Conservation (phyloP, 2,797 vertebrate species). For the Hyperoplus immaculatus region DNA sequence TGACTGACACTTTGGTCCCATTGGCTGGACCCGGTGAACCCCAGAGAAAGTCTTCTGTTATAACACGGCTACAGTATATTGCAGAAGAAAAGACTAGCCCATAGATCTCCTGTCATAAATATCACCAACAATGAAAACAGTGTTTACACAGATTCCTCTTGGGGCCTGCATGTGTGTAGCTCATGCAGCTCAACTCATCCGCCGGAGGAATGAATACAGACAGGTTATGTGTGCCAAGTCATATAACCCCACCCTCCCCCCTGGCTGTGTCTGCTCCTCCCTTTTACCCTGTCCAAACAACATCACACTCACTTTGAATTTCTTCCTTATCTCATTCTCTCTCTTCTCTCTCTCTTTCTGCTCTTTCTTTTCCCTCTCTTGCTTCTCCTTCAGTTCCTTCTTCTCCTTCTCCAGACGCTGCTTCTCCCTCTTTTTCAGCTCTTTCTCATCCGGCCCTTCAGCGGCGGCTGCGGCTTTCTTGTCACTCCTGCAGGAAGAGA, state of each 20-base stretch:
- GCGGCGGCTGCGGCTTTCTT: constrained; percentile 60
- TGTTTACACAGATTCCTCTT: constrained; percentile 53
- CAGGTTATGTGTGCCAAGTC: constrained; percentile 68
- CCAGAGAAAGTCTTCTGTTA: background rate
- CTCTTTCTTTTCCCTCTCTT: constrained; percentile 80
- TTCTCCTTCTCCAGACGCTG: constrained; percentile 83
- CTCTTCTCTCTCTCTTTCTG: constrained; percentile 80
- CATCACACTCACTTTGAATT: constrained; percentile 81
- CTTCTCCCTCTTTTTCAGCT: constrained; percentile 85
- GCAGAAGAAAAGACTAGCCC: background rate
- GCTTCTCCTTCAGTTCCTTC: constrained; percentile 81
- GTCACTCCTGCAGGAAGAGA: constrained; percentile 57
- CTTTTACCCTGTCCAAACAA: constrained; percentile 32
- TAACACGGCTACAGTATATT: background rate
- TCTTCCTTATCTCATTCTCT: constrained; percentile 79
- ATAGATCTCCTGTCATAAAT: constrained; percentile 21
- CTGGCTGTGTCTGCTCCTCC: constrained; percentile 44
- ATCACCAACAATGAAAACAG: constrained; percentile 13
- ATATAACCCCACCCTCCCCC: constrained; percentile 54
- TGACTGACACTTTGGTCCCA: background rate
- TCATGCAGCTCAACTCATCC: constrained; percentile 21
- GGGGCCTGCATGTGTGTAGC: constrained; percentile 25
- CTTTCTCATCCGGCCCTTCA: constrained; percentile 79
- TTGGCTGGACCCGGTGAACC: background rate
- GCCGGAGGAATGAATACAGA: constrained; percentile 80